Percentiles rank a stretch among this genome's conserved stretches.
phyloP scores from a whole-genome alignment of 2,888 invertebrate species.

The Ennomos fuscantarius region DNA sequence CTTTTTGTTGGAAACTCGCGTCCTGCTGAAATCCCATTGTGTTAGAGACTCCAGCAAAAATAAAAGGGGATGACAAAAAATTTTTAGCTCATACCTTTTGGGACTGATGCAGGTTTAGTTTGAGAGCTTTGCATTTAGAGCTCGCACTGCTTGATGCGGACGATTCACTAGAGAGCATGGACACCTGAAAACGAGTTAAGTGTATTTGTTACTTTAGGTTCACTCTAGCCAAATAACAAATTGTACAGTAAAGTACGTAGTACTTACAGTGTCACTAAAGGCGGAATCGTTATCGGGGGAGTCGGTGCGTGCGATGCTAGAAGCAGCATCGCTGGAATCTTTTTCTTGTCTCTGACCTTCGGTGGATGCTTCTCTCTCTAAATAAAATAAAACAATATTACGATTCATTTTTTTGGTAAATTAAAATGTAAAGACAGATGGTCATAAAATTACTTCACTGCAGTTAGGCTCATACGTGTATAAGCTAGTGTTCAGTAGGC shows the following conservation, averaged over 20 bases:
- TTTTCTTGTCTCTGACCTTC: constrained; percentile 65
- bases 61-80: not conserved
- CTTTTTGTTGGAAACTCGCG: constrained; percentile 91
- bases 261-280: constrained; percentile 98
- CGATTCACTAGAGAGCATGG: constrained; percentile 96
- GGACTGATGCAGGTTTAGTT: constrained; percentile 68
- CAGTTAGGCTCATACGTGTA: no score
- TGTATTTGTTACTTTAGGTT: no score
- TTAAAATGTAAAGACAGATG: no score
- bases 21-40: constrained; percentile 72
- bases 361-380: constrained; percentile 51
- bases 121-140: constrained; percentile 79
- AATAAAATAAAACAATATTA: not conserved
- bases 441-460: no score
- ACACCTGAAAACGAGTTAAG: constrained; percentile 79
- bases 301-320: constrained; percentile 88
- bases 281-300: constrained; percentile 99
- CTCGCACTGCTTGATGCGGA: constrained; percentile 95
- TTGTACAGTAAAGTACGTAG: not conserved
- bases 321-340: constrained; percentile 67
- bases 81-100: constrained; percentile 64
- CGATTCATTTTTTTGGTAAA: no score
- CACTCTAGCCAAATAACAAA: no score
- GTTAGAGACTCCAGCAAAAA: constrained; percentile 6
- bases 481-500: constrained; percentile 13